Base-by-base conservation (phyloP, 2,113 vertebrate genomes). In the Hippotragus niger region DNA sequence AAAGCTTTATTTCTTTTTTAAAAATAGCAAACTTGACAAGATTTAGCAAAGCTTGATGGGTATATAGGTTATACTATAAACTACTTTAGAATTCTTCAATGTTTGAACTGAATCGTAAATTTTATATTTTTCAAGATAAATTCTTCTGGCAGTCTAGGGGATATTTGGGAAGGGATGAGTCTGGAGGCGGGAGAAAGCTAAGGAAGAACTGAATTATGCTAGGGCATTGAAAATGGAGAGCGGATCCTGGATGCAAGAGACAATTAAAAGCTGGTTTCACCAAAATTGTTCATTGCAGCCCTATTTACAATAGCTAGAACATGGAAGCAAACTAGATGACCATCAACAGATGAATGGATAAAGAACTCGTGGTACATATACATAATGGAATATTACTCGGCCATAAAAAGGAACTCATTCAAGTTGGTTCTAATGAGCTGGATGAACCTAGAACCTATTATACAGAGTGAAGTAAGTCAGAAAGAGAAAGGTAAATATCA, bases 1-100 rank as follows among this genome's bases (percentile, higher is more conserved):
- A 50, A 67, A 84, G 43, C 36, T 91, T 92, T 60, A 21, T 92
- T 90, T 96, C 36, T 60, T 90, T 74, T 74, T 36, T 29, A 45
- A 87, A 95, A 93, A 10, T 23, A 74, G 29, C 52, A 85, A 62
- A 90, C 87, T 84, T 90, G 50, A 5, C 25, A n/a, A 93, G 58
- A 91, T 67, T 84, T 88, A 71, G 43, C 29, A 85, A 95, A 86
- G 19, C 4, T 86, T 92, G 40, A 7, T 40, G 27, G 2, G 11
- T 57, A 25, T 80, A 25, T 27, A 80, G 15, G 43, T 43, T 86
- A 86, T 86, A 43, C 29, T 89, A 81, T 55, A 40, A 43, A 52
- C 74, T 88, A 25, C 5, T 43, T 74, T 50, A 74, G 3, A 74
- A 3, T 80, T 92, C 43, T 62, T 84, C 31, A 31, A 11, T 50